Base-by-base conservation (phyloP, 2,888 invertebrate species). In the Cabera pusaria region DNA sequence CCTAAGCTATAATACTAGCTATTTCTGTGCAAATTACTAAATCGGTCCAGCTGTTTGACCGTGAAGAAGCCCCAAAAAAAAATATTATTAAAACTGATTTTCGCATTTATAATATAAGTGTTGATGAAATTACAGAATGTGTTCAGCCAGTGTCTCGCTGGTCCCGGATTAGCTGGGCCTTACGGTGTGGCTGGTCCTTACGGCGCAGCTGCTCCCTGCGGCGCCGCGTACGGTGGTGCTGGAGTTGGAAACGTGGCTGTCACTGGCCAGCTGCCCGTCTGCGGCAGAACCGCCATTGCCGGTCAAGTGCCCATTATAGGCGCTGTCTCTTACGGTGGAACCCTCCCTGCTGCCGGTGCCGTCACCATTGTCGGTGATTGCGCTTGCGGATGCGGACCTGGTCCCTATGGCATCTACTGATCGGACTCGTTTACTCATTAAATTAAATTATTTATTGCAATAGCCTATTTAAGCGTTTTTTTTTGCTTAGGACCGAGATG, bases 231-330 rank as follows among this genome's bases (percentile, higher is more conserved):
- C 43, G 63, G 59, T 11, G 61, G 60, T 14, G 40, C 42, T 10
- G 66, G 69, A 16, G 44, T 53, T 31, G 67, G 64, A 8, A 64
- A 68, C 34, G 52, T 70, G 6, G 47, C 46, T 2, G 64, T 65
- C 7, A 49, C 44, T 7, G 69, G 70, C 11, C 60, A 64, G 37
- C 42, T 70, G 37, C 62, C 60, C 6, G 73, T 69, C 3, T 59
- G 53, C 6, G 72, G 74, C 24, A 48, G 38, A 6, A 56, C 71
- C 4, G 42, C 44, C 12, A 46, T 74, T 14, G 52, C 49, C 6
- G 75, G 74, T 9, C 59, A 59, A 17, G 56, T 75, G 16, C 67
- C 72, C 6, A 60, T 72, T 29, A 41, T 68, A 24, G 71, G 71
- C 7, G 58, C 64, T 22, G 73, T 74, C 7, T 39, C 28, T 8